Evolutionary conservation across 2,797 vertebrate genomes (phyloP).

Genomic region (Selene dorsalis): DNA sequence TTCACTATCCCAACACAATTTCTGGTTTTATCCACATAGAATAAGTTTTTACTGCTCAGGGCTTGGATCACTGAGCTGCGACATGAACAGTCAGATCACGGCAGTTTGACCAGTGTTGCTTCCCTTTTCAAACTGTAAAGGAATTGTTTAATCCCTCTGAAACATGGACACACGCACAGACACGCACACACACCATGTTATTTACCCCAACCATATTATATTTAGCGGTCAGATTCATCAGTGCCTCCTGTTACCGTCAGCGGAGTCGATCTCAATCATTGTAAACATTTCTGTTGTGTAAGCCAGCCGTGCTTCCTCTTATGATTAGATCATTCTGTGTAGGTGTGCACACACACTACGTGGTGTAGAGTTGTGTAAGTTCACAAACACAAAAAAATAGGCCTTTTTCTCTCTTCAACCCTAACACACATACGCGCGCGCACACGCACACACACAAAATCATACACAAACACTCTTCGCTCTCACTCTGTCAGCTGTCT

Average conservation of each 20-base stretch:
- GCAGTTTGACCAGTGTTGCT: conserved; percentile 53
- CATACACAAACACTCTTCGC: conserved; percentile 55
- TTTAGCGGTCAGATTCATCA: conserved; percentile 60
- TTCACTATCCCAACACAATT: conserved; percentile 74
- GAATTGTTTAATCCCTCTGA: conserved; percentile 53
- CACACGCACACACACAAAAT: conserved; percentile 29
- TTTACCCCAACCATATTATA: conserved; percentile 68
- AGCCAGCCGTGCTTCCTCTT: conserved; percentile 79
- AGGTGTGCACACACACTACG: conserved; percentile 81
- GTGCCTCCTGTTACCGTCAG: conserved; percentile 54
- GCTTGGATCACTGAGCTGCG: conserved; percentile 49
- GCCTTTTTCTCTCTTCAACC: conserved; percentile 65
- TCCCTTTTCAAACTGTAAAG: conserved; percentile 51
- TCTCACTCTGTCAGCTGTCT: conserved; percentile 68
- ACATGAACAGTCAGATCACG: conserved; percentile 52
- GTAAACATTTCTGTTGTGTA: conserved; percentile 82
- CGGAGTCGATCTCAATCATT: conserved; percentile 59
- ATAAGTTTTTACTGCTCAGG: conserved; percentile 52
- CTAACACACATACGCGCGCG: conserved; percentile 42
- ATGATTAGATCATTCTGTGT: conserved; percentile 81
- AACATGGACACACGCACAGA: conserved; percentile 68
- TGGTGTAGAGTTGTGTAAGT: conserved; percentile 80
- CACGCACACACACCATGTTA: conserved; percentile 67
- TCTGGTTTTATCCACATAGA: conserved; percentile 71
- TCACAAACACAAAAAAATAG: conserved; percentile 85